Conservation (phyloP, 1,140 invertebrate genomes). For the Maniola jurtina region DNA sequence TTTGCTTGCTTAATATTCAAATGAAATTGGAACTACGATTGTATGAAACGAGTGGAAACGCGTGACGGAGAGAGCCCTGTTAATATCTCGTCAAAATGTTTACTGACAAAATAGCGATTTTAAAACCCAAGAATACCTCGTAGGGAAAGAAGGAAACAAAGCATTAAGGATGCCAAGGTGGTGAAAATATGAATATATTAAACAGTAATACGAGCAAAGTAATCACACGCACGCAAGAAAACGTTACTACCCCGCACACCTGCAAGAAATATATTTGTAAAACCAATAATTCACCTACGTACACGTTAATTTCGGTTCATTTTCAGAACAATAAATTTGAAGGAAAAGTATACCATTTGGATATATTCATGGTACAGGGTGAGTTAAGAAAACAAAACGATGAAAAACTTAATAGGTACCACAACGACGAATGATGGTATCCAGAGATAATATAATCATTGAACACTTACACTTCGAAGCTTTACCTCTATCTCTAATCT, state of each 20-base stretch:
- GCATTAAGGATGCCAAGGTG: slow-evolving; percentile 71
- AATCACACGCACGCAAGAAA: slow-evolving; percentile 72
- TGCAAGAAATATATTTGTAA: slow-evolving; percentile 57
- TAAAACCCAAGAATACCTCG: slow-evolving; percentile 6
- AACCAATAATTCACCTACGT: slow-evolving; percentile 72
- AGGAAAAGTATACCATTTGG: slow-evolving; percentile 21
- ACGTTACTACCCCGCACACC: slow-evolving; percentile 45
- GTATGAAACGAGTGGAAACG: too few relatives aligned
- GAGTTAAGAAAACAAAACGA: background rate
- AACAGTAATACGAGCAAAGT: slow-evolving; percentile 59
- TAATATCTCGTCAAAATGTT: background rate
- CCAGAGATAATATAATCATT: too few relatives aligned
- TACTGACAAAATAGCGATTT: background rate
- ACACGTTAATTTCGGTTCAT: slow-evolving; percentile 66
- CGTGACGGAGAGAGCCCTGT: too few relatives aligned
- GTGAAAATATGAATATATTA: slow-evolving; percentile 77
- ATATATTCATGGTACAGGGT: background rate
- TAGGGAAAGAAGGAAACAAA: slow-evolving; percentile 51
- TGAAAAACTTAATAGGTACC: background rate
- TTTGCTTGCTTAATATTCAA: too few relatives aligned
- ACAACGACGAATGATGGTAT: background rate
- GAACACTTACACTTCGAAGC: too few relatives aligned
- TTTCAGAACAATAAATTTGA: slow-evolving; percentile 46
- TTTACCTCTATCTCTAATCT: too few relatives aligned
- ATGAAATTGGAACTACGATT: too few relatives aligned